These are phyloP conservation scores for Chironomus striatipennis DNA, from an alignment of 1,140 invertebrate species.

Conservation along the genomic window DNA sequence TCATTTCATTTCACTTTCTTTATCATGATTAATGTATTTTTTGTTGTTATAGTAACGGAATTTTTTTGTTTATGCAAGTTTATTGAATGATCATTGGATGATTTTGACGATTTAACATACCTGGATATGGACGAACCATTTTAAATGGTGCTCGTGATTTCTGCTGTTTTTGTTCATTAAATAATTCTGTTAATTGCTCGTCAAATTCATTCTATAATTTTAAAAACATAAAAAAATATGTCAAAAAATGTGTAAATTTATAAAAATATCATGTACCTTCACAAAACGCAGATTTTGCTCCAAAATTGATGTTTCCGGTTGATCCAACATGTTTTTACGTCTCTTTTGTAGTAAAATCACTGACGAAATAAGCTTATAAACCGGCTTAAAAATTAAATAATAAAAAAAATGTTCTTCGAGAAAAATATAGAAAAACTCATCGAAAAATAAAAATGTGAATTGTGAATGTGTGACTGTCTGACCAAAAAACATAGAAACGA, in stretches of 20 bases:
- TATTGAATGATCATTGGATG: too few relatives aligned
- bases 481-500: too few relatives aligned
- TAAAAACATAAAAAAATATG: neutral
- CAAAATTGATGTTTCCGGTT: conserved; percentile 38
- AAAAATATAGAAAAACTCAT: too few relatives aligned
- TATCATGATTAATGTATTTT: too few relatives aligned
- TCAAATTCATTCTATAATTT: conserved; percentile 36
- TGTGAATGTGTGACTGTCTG: too few relatives aligned
- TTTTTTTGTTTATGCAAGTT: too few relatives aligned
- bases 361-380: neutral
- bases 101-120: conserved; percentile 24
- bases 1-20: too few relatives aligned
- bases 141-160: conserved; percentile 23
- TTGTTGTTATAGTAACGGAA: too few relatives aligned
- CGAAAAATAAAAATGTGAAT: neutral
- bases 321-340: conserved; percentile 2
- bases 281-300: conserved; percentile 42
- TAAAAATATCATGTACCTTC: conserved; percentile 33
- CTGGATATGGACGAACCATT: conserved; percentile 26
- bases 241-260: neutral
- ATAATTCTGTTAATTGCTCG: conserved; percentile 38
- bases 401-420: too few relatives aligned
- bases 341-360: neutral
- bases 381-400: neutral
- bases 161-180: conserved; percentile 26